A percentile compares a stretch with the other conserved stretches of the same genome.
Evolutionary conservation across 2,888 invertebrate species (phyloP).

Genomic region (Himalopsyche anomala): DNA sequence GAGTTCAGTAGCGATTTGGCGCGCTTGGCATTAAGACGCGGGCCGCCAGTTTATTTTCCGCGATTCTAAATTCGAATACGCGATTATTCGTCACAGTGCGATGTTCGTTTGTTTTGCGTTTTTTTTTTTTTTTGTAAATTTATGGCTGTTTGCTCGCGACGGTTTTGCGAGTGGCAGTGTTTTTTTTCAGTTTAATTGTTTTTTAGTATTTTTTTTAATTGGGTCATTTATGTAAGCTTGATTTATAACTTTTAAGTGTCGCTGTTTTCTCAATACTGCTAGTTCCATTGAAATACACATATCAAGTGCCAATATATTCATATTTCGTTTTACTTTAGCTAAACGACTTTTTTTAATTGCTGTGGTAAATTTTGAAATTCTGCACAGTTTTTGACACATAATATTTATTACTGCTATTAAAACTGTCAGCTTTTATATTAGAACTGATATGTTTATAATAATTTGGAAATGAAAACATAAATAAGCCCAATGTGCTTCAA

Average conservation of each 20-base stretch:
- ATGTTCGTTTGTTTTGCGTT: conserved; percentile 20
- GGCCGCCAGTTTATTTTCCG: conserved; percentile 16
- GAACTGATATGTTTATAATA: too few species aligned
- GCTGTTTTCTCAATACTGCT: not conserved
- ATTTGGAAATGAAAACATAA: too few species aligned
- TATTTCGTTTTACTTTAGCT: not conserved
- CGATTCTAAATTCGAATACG: conserved; percentile 16
- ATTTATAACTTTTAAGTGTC: not conserved
- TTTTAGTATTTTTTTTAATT: conserved; percentile 2
- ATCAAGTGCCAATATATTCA: not conserved
- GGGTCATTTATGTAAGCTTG: conserved; percentile 29
- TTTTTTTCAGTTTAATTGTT: conserved; percentile 28
- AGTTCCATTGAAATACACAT: not conserved
- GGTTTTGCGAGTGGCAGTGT: conserved; percentile 3
- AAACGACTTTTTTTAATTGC: not conserved
- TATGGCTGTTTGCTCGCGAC: conserved; percentile 30
- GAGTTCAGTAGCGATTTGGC: conserved; percentile 24
- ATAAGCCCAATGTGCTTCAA: too few species aligned
- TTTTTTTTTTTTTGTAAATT: conserved; percentile 22
- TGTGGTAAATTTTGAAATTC: not conserved
- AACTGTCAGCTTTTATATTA: too few species aligned
- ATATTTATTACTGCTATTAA: too few species aligned
- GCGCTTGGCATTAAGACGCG: conserved; percentile 16
- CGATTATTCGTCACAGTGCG: conserved; percentile 27
- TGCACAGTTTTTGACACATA: not conserved